Evolutionary conservation across 1,140 invertebrate species (phyloP).

Genomic region (Drosophila bocki): DNA sequence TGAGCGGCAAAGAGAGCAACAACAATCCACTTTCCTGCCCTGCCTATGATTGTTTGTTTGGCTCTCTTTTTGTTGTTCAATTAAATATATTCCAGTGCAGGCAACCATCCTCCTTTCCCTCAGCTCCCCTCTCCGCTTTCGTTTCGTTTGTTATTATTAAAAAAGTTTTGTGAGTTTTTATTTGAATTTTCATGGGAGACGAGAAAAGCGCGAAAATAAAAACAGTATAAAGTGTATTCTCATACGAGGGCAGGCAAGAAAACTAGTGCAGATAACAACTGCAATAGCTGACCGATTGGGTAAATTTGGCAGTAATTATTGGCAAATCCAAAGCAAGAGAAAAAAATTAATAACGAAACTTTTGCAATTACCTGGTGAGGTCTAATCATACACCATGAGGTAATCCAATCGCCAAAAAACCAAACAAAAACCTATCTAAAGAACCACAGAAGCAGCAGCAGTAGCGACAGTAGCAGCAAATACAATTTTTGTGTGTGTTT

Average conservation of each 20-base stretch:
- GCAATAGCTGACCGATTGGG: constrained; percentile 45
- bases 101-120: neutral
- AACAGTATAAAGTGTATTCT: constrained; percentile 6
- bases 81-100: constrained; percentile 56
- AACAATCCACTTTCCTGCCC: constrained; percentile 43
- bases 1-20: constrained; percentile 58
- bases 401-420: constrained; percentile 30
- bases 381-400: constrained; percentile 29
- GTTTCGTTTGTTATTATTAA: constrained; percentile 41
- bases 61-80: constrained; percentile 73
- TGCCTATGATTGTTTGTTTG: constrained; percentile 54
- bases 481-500: constrained; percentile 46
- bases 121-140: too few species aligned
- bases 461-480: constrained; percentile 15
- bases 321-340: constrained; percentile 10
- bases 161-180: constrained; percentile 62
- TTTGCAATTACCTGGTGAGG: constrained; percentile 39
- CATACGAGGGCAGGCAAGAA: constrained; percentile 3
- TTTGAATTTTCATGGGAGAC: constrained; percentile 40
- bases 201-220: constrained; percentile 23
- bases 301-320: constrained; percentile 40
- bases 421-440: constrained; percentile 33
- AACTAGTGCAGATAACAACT: constrained; percentile 28
- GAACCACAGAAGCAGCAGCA: constrained; percentile 13
- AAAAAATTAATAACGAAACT: constrained; percentile 45